These are phyloP conservation scores for Drosophila pruinosa DNA, from an alignment of 1,140 invertebrate genomes.

Conservation along the genomic window DNA sequence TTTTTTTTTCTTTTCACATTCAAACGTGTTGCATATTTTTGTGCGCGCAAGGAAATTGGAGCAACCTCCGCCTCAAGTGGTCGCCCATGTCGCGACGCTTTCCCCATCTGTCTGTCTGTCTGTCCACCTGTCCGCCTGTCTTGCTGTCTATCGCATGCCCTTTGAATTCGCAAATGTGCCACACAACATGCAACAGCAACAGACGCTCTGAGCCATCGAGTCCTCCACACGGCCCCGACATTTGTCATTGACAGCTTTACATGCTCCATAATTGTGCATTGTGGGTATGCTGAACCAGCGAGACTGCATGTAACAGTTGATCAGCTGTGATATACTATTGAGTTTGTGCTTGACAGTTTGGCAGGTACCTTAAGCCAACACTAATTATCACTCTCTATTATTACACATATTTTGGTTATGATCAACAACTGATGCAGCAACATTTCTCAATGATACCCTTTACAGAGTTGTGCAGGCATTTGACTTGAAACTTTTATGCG, in stretches of 20 bases:
- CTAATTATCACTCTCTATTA: too few species aligned
- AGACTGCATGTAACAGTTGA: background rate
- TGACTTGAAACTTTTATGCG: conserved; percentile 54
- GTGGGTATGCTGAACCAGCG: background rate
- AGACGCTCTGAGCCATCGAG: conserved; percentile 6
- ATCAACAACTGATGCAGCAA: too few species aligned
- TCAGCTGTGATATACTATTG: too few species aligned
- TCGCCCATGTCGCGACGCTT: conserved; percentile 43
- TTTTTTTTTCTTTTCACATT: conserved; percentile 34
- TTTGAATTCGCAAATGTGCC: conserved; percentile 75
- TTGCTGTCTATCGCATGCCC: conserved; percentile 57
- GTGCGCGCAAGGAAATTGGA: conserved; percentile 62
- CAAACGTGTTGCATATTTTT: conserved; percentile 73
- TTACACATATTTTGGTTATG: too few species aligned
- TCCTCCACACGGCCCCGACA: conserved; percentile 12
- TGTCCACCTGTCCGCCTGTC: conserved; percentile 40
- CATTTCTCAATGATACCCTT: too few species aligned
- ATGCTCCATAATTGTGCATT: conserved; percentile 2
- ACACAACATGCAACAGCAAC: conserved; percentile 11
- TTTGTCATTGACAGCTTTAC: conserved; percentile 44
- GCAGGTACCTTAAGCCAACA: too few species aligned
- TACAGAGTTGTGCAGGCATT: too few species aligned
- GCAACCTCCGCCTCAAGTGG: conserved; percentile 65
- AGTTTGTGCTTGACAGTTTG: too few species aligned
- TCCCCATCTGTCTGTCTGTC: conserved; percentile 25